Percentiles rank a stretch among this genome's conserved stretches.
Conservation (phyloP, 2,113 vertebrate species). For the Forbesichthys papilliferus region DNA sequence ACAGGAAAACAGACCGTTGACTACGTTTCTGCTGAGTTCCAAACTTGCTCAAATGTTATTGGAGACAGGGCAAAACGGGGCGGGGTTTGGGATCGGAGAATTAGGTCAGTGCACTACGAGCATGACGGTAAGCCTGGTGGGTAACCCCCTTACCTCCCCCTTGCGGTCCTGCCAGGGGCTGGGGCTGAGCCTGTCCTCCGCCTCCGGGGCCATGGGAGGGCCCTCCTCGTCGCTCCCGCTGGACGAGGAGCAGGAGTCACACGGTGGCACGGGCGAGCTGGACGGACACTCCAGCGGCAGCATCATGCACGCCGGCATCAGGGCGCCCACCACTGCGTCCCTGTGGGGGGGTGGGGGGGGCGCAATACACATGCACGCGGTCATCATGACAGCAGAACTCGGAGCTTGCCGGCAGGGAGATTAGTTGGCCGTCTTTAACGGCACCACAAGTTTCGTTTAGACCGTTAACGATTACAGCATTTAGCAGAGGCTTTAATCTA, state of each 20-base stretch:
- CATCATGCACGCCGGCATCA: constrained; percentile 98
- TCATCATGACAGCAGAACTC: neutral
- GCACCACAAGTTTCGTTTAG: too few relatives aligned
- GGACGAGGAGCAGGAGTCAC: constrained; percentile 81
- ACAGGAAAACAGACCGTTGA: too few relatives aligned
- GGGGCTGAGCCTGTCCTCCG: constrained; percentile 88
- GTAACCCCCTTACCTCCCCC: constrained; percentile 81
- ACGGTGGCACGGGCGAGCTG: constrained; percentile 84
- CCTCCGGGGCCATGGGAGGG: constrained; percentile 75
- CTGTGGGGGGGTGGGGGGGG: constrained; percentile 61
- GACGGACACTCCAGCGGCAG: constrained; percentile 90
- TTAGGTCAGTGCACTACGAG: too few relatives aligned
- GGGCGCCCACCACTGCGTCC: constrained; percentile 89
- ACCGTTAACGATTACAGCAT: too few relatives aligned
- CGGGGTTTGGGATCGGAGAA: too few relatives aligned
- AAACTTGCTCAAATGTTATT: too few relatives aligned
- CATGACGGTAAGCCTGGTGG: too few relatives aligned
- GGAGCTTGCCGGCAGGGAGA: neutral
- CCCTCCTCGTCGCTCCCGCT: constrained; percentile 85
- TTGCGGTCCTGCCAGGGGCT: constrained; percentile 94
- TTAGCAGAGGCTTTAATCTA: neutral
- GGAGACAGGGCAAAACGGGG: too few relatives aligned
- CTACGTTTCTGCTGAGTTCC: too few relatives aligned
- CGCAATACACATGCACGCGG: neutral
- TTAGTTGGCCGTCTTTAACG: too few relatives aligned